Conservation (phyloP, 1,140 invertebrate genomes). For the Leptinotarsa texana region DNA sequence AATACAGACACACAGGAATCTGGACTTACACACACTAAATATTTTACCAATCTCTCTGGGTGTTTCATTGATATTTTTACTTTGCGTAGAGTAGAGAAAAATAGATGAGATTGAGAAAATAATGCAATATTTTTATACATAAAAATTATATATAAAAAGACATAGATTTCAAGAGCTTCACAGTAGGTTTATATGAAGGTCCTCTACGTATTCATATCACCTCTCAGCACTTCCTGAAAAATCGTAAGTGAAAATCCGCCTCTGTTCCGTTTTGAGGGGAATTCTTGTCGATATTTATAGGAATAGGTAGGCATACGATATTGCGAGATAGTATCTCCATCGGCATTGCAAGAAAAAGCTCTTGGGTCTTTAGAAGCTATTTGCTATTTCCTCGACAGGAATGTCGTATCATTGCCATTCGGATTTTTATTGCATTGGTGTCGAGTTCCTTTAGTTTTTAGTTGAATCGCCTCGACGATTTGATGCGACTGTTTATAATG, state of each 20-base stretch:
- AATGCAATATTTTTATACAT: too few relatives aligned
- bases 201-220: too few relatives aligned
- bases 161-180: too few relatives aligned
- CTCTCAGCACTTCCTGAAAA: too few relatives aligned
- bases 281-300: conserved; percentile 13
- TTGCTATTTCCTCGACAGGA: conserved; percentile 14
- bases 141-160: too few relatives aligned
- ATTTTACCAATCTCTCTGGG: too few relatives aligned
- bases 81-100: too few relatives aligned
- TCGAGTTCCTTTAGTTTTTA: conserved; percentile 1
- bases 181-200: too few relatives aligned
- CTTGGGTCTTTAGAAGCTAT: conserved; percentile 18
- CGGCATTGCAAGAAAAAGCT: not conserved
- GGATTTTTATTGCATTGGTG: conserved; percentile 11
- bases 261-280: not conserved
- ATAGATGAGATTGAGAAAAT: too few relatives aligned
- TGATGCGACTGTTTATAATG: not conserved
- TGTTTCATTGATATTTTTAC: too few relatives aligned
- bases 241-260: not conserved
- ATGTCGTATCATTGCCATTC: conserved; percentile 20
- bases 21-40: too few relatives aligned
- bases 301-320: conserved; percentile 4
- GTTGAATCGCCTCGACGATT: not conserved
- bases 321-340: conserved; percentile 8
- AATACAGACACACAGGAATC: too few relatives aligned